phyloP scores from a whole-genome alignment of 2,888 invertebrate genomes.

The Onchidella celtica region DNA sequence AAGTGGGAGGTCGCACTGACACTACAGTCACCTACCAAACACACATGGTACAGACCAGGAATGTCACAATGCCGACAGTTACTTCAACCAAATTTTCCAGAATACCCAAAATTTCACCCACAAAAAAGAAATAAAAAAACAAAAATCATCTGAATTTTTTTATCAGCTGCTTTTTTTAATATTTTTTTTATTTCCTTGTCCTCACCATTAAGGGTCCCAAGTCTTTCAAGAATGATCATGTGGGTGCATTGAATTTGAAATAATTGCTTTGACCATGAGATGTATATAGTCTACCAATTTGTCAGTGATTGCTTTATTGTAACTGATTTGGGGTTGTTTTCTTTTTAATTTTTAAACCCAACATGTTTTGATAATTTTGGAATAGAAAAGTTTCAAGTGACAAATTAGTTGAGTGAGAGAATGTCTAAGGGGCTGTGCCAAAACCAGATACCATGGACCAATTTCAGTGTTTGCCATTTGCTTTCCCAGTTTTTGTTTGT shows the following conservation, averaged over 20 bases:
- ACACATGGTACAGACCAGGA: constrained; percentile 70
- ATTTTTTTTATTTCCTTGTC: neutral
- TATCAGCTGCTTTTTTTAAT: neutral
- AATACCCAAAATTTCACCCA: constrained; percentile 71
- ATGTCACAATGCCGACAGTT: constrained; percentile 61
- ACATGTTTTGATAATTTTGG: neutral
- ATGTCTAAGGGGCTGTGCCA: neutral
- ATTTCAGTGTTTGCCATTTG: neutral
- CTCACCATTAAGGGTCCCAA: constrained; percentile 3
- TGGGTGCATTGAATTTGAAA: neutral
- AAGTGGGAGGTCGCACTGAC: constrained; percentile 72
- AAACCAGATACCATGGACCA: neutral
- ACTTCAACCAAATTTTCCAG: constrained; percentile 69
- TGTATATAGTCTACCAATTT: constrained; percentile 3
- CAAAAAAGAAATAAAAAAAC: constrained; percentile 54
- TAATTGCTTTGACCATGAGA: constrained; percentile 4
- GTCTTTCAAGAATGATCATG: constrained; percentile 30
- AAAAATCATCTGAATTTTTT: neutral
- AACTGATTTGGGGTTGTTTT: neutral
- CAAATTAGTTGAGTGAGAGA: neutral
- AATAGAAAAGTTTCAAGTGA: neutral
- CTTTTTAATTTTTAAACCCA: neutral
- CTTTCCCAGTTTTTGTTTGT: no score
- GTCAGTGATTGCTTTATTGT: neutral
- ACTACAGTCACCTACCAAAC: constrained; percentile 78